A percentile compares a stretch with the other conserved stretches of the same genome.
These are phyloP conservation scores for Calliphora vicina DNA, from an alignment of 1,140 invertebrate species.

Conservation along the genomic window DNA sequence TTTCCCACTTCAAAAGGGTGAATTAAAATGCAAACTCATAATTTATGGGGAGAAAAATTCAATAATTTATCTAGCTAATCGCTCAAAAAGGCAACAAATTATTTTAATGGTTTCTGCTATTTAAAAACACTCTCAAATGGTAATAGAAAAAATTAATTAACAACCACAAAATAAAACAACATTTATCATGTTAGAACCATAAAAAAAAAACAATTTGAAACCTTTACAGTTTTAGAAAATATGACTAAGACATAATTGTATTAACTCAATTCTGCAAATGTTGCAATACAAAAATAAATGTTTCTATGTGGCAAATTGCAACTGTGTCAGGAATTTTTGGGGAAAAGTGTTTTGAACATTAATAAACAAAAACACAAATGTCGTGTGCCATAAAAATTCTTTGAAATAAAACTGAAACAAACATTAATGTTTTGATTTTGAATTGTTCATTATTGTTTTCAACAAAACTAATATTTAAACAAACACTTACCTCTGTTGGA, in stretches of 20 bases:
- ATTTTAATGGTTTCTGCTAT: too few relatives aligned
- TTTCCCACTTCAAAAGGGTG: neutral
- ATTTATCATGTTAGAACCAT: neutral
- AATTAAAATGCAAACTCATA: neutral
- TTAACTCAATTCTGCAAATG: too few relatives aligned
- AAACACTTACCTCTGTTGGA: neutral
- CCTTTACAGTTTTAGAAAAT: neutral
- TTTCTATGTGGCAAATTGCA: neutral
- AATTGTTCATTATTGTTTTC: too few relatives aligned
- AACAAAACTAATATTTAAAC: neutral
- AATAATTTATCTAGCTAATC: neutral
- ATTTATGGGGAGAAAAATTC: neutral
- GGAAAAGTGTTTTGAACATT: neutral
- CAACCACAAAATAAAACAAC: neutral
- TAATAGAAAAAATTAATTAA: too few relatives aligned
- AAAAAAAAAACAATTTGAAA: neutral
- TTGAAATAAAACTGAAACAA: neutral
- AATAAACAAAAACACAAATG: neutral
- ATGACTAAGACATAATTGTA: neutral
- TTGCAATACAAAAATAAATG: too few relatives aligned
- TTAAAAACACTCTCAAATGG: neutral
- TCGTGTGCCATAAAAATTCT: slow-evolving; percentile 9
- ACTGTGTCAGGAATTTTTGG: neutral
- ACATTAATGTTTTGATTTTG: neutral
- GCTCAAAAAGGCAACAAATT: neutral